These are phyloP conservation scores for Oreochromis spilurus DNA, from an alignment of 2,113 vertebrate genomes.

Conservation along the genomic window DNA sequence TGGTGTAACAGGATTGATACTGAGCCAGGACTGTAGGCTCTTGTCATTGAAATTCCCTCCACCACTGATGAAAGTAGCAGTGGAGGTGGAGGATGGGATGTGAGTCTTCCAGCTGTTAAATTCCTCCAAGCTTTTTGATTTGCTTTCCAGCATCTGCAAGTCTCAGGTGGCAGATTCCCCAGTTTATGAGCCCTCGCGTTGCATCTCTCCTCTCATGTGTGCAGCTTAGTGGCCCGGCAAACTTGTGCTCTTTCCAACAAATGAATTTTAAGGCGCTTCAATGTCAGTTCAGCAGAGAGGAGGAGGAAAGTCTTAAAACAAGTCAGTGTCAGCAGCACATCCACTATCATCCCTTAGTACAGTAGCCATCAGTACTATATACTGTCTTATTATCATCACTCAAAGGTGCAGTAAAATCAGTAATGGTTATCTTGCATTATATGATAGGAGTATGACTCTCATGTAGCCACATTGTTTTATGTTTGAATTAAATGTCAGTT, in stretches of 20 bases:
- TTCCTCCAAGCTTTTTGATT: constrained; percentile 59
- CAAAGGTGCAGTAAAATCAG: constrained; percentile 46
- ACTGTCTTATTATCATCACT: constrained; percentile 57
- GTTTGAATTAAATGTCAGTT: constrained; percentile 8
- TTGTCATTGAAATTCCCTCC: constrained; percentile 45
- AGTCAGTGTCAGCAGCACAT: constrained; percentile 42
- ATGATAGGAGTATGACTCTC: constrained; percentile 48
- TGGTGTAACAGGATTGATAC: constrained; percentile 44
- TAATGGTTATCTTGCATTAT: constrained; percentile 50
- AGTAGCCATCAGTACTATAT: constrained; percentile 50
- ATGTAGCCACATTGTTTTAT: constrained; percentile 62
- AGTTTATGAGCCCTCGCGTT: constrained; percentile 52
- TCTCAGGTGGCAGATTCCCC: constrained; percentile 70
- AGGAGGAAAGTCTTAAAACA: constrained; percentile 19
- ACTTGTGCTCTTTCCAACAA: constrained; percentile 22
- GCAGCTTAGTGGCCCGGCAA: constrained; percentile 31
- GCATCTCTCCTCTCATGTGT: constrained; percentile 29
- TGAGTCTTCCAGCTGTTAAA: constrained; percentile 65
- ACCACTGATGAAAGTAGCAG: constrained; percentile 45
- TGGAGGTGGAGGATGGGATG: constrained; percentile 43
- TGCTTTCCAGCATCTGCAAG: constrained; percentile 57
- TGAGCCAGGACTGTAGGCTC: constrained; percentile 44
- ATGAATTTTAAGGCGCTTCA: constrained; percentile 29
- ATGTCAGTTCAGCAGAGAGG: constrained; percentile 20
- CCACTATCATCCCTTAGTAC: constrained; percentile 22